These are phyloP conservation scores for Eublepharis macularius DNA, from an alignment of 2,113 vertebrate species.

Conservation along the genomic window DNA sequence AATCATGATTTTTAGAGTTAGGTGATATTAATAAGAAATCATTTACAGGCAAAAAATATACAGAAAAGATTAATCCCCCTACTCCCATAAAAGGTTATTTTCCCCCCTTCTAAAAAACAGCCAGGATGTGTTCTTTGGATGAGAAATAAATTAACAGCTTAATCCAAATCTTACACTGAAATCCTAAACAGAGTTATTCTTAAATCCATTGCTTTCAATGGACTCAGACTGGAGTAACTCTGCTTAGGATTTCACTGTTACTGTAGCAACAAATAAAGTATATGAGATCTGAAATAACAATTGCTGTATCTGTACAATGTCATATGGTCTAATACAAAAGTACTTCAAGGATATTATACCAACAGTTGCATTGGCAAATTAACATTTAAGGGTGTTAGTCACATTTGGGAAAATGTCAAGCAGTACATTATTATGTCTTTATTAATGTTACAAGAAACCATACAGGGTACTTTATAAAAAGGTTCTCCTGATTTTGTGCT, in stretches of 20 bases:
- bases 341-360: neutral
- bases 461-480: neutral
- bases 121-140: neutral
- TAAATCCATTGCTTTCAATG: too few relatives aligned
- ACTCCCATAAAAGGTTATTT: neutral
- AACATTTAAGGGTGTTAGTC: neutral
- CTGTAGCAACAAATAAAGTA: neutral
- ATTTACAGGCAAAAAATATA: neutral
- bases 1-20: neutral
- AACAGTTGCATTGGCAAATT: neutral
- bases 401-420: constrained; percentile 13
- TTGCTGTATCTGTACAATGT: neutral
- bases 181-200: too few relatives aligned
- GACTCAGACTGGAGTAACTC: too few relatives aligned
- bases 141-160: neutral
- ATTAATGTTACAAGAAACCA: neutral
- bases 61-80: neutral
- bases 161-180: neutral
- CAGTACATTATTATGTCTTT: neutral
- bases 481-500: neutral
- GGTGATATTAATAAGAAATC: neutral
- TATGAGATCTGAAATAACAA: neutral
- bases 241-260: too few relatives aligned
- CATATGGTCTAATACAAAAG: neutral
- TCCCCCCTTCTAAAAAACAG: neutral